A percentile compares a stretch with the other conserved stretches of the same genome.
phyloP scores from a whole-genome alignment of 2,113 vertebrate species.

The Nothobranchius furzeri region DNA sequence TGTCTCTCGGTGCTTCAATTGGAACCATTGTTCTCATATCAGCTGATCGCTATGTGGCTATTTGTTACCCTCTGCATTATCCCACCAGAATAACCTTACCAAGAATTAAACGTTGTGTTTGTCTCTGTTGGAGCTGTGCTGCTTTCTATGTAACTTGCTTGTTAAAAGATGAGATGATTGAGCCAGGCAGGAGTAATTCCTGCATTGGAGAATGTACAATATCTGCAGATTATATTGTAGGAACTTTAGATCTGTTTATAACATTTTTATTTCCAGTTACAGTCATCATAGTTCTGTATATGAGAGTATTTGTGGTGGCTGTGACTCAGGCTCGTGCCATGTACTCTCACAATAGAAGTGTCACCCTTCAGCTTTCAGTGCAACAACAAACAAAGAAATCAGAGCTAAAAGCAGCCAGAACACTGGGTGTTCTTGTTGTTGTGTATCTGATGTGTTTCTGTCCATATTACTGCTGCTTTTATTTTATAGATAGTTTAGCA shows the following conservation, averaged over 20 bases:
- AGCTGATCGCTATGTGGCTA: too few species aligned
- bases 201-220: not conserved
- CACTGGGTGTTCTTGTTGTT: not conserved
- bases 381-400: not conserved
- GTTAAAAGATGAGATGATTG: not conserved
- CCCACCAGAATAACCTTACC: not conserved
- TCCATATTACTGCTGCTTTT: not conserved
- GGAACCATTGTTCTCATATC: slow-evolving; percentile 45
- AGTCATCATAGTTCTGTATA: not conserved
- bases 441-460: not conserved
- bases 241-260: not conserved
- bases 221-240: not conserved
- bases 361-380: not conserved
- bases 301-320: not conserved
- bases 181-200: not conserved
- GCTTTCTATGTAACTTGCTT: not conserved
- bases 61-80: not conserved
- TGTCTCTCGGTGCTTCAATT: too few species aligned
- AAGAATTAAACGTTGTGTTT: not conserved
- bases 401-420: not conserved
- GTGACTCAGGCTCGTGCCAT: slow-evolving; percentile 1
- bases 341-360: not conserved
- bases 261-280: not conserved
- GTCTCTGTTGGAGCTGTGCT: not conserved
- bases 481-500: not conserved